Percentiles rank a stretch among this genome's conserved stretches.
These are phyloP conservation scores for Pyrochroa serraticornis DNA, from an alignment of 2,888 invertebrate genomes.

Conservation along the genomic window DNA sequence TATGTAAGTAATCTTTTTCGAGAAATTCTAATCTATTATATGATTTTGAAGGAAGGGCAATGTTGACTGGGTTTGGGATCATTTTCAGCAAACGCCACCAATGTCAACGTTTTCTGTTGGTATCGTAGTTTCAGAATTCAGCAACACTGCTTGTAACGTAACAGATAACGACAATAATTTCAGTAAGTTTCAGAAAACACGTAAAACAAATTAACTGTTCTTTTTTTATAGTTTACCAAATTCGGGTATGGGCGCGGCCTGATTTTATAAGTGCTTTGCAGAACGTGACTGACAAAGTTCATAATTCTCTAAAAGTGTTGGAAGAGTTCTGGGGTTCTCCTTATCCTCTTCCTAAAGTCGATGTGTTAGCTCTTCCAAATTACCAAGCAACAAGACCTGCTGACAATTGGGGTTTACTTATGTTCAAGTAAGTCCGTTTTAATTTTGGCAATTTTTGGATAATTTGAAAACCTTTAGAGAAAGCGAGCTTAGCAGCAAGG, in stretches of 20 bases:
- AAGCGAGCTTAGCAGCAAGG: slow-evolving; percentile 70
- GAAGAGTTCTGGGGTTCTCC: slow-evolving; percentile 70
- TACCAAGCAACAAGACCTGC: slow-evolving; percentile 74
- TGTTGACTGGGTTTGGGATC: slow-evolving; percentile 68
- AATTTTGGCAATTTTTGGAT: slow-evolving; percentile 2
- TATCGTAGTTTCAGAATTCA: slow-evolving; percentile 72
- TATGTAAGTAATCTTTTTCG: slow-evolving; percentile 61
- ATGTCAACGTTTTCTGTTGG: slow-evolving; percentile 81
- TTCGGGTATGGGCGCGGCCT: slow-evolving; percentile 69
- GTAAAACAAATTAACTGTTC: too few species aligned
- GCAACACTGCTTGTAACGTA: slow-evolving; percentile 40
- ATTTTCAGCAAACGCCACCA: slow-evolving; percentile 73
- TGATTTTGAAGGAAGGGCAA: slow-evolving; percentile 59
- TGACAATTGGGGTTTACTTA: slow-evolving; percentile 80
- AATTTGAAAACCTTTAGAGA: slow-evolving; percentile 62
- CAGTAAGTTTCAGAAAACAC: slow-evolving; percentile 8
- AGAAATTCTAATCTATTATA: background rate
- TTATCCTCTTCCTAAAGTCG: slow-evolving; percentile 70
- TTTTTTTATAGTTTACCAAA: slow-evolving; percentile 52
- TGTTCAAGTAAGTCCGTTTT: slow-evolving; percentile 74
- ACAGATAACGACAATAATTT: slow-evolving; percentile 37
- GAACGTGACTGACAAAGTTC: slow-evolving; percentile 65
- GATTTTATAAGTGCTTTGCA: slow-evolving; percentile 66
- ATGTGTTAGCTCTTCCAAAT: slow-evolving; percentile 75
- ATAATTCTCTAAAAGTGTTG: slow-evolving; percentile 64